A percentile compares a stretch with the other conserved stretches of the same genome.
Evolutionary conservation across 2,888 invertebrate genomes (phyloP).

Genomic region (Tridacna gigas): DNA sequence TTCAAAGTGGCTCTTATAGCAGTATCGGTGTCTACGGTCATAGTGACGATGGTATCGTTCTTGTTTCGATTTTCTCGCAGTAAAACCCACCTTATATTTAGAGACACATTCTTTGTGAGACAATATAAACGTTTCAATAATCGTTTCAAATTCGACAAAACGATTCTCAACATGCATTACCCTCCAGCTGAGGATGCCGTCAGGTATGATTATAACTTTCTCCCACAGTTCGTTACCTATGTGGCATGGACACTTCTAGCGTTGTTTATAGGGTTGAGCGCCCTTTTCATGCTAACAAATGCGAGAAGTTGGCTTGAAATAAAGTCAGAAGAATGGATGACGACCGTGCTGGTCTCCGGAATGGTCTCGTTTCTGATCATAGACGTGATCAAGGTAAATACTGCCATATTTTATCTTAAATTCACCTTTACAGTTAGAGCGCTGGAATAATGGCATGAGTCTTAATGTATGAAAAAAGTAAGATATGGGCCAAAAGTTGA

Average conservation of each 20-base stretch:
- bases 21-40: constrained; percentile 79
- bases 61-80: constrained; percentile 64
- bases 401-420: no score
- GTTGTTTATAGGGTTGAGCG: constrained; percentile 74
- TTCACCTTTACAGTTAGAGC: no score
- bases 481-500: no score
- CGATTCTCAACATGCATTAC: constrained; percentile 36
- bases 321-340: constrained; percentile 84
- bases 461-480: no score
- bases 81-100: background rate
- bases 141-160: constrained; percentile 42
- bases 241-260: constrained; percentile 83
- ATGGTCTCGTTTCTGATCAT: constrained; percentile 79
- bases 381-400: constrained; percentile 81
- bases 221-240: constrained; percentile 65
- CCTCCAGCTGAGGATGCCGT: constrained; percentile 56
- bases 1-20: constrained; percentile 68
- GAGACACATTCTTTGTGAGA: constrained; percentile 12
- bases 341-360: constrained; percentile 79
- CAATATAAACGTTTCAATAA: constrained; percentile 49
- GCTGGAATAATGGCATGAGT: no score
- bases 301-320: constrained; percentile 83
- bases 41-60: constrained; percentile 77
- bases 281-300: constrained; percentile 83
- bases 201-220: constrained; percentile 44